Conservation (phyloP, 2,797 vertebrate species). For the Octomys mimax region DNA sequence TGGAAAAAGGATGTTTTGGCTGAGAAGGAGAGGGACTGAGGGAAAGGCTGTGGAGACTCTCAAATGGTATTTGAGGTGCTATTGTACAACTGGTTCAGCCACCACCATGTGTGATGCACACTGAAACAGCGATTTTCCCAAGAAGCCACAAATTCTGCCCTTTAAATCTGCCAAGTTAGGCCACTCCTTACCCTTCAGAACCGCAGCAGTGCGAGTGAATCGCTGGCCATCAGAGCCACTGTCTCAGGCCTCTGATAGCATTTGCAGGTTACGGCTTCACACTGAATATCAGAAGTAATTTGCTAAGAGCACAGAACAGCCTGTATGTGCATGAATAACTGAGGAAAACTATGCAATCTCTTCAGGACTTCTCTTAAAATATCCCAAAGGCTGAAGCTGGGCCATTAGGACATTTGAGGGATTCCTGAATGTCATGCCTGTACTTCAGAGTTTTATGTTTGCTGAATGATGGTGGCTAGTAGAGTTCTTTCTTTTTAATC, state of each 20-base stretch:
- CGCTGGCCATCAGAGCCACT: neutral
- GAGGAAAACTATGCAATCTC: neutral
- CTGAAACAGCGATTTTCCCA: neutral
- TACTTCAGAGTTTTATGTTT: neutral
- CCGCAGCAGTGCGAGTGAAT: neutral
- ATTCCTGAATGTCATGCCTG: neutral
- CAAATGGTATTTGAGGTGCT: neutral
- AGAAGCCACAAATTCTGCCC: constrained; percentile 51
- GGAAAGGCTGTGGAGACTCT: neutral
- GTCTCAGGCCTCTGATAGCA: neutral
- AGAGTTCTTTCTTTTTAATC: constrained; percentile 2
- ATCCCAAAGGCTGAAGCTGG: neutral
- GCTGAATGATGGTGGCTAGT: neutral
- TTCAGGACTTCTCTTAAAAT: constrained; percentile 46
- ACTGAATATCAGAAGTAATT: constrained; percentile 34
- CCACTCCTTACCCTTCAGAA: neutral
- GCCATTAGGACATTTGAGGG: neutral
- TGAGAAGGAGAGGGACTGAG: neutral
- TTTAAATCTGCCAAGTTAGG: constrained; percentile 59
- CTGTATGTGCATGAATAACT: neutral
- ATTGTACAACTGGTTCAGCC: neutral
- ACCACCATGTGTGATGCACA: constrained; percentile 46
- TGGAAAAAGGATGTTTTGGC: neutral
- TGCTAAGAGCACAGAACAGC: constrained; percentile 4
- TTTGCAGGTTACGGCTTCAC: constrained; percentile 42